Evolutionary conservation across 2,113 vertebrate genomes (phyloP).

Genomic region (Thalassoma bifasciatum): DNA sequence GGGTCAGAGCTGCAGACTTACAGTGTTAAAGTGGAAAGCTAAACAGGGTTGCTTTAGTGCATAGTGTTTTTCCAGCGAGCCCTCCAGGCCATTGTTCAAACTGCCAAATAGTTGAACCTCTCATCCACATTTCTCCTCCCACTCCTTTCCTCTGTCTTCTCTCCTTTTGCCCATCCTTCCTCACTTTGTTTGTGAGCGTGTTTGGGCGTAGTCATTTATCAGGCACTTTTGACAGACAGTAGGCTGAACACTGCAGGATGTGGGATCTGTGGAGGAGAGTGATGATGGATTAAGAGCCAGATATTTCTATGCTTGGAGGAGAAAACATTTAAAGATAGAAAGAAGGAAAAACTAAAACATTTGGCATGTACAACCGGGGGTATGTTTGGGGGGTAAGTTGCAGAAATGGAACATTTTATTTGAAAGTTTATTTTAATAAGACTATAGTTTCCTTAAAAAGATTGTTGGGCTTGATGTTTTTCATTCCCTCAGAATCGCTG

Average conservation of each 20-base stretch:
- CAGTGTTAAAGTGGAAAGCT: slow-evolving; percentile 53
- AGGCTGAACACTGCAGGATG: slow-evolving; percentile 41
- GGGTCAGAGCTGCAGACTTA: slow-evolving; percentile 37
- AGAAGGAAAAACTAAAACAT: background rate
- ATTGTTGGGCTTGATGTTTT: too few species aligned
- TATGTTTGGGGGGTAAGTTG: background rate
- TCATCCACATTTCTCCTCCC: slow-evolving; percentile 51
- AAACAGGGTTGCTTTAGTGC: slow-evolving; percentile 31
- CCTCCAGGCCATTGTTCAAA: slow-evolving; percentile 66
- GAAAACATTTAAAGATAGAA: slow-evolving; percentile 15
- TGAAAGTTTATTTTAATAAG: background rate
- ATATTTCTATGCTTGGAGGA: slow-evolving; percentile 3
- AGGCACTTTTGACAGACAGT: slow-evolving; percentile 53
- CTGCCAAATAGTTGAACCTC: slow-evolving; percentile 54
- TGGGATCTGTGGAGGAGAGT: slow-evolving; percentile 46
- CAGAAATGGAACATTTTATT: background rate
- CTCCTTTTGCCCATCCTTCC: slow-evolving; percentile 37
- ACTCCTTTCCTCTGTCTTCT: slow-evolving; percentile 41
- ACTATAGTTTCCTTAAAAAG: background rate
- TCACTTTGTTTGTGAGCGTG: slow-evolving; percentile 39
- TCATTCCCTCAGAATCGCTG: too few species aligned
- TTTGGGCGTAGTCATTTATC: slow-evolving; percentile 49
- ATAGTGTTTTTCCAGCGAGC: slow-evolving; percentile 55
- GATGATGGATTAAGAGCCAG: slow-evolving; percentile 51
- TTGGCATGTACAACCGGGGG: background rate